Conservation (phyloP, 2,113 vertebrate genomes). For the Crocuta crocuta region DNA sequence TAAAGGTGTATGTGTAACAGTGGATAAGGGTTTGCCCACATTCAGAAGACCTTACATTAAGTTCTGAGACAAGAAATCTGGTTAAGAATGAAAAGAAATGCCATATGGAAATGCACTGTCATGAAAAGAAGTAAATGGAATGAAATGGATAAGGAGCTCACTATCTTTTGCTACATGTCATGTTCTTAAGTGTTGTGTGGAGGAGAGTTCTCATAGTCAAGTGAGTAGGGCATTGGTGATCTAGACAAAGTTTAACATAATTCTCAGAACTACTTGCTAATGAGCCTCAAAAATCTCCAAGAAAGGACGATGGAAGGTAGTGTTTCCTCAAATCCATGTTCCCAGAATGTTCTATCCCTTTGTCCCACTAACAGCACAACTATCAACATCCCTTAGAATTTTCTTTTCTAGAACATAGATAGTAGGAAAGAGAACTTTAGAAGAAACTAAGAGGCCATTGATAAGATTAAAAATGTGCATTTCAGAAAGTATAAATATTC, state of each 20-base stretch:
- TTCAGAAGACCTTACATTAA: not conserved
- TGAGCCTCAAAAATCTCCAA: not conserved
- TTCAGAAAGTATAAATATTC: not conserved
- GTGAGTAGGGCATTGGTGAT: too few species aligned
- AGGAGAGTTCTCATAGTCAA: not conserved
- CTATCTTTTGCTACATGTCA: not conserved
- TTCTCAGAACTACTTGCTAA: constrained; percentile 36
- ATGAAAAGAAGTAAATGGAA: not conserved
- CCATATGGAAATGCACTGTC: not conserved
- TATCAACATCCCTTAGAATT: not conserved
- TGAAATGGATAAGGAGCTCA: not conserved
- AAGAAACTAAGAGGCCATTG: not conserved
- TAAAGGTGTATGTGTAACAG: not conserved
- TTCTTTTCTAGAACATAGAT: not conserved
- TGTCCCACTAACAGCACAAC: not conserved
- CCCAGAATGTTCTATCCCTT: not conserved
- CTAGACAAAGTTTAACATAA: not conserved
- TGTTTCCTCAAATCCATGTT: not conserved
- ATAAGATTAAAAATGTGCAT: not conserved
- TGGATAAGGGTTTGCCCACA: not conserved
- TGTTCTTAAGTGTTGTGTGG: not conserved
- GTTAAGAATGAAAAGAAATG: not conserved
- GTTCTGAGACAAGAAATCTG: not conserved
- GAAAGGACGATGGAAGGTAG: not conserved
- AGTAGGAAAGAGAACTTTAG: not conserved